Evolutionary conservation across 2,888 invertebrate species (phyloP).

Genomic region (Nipponacmea schrenckii): DNA sequence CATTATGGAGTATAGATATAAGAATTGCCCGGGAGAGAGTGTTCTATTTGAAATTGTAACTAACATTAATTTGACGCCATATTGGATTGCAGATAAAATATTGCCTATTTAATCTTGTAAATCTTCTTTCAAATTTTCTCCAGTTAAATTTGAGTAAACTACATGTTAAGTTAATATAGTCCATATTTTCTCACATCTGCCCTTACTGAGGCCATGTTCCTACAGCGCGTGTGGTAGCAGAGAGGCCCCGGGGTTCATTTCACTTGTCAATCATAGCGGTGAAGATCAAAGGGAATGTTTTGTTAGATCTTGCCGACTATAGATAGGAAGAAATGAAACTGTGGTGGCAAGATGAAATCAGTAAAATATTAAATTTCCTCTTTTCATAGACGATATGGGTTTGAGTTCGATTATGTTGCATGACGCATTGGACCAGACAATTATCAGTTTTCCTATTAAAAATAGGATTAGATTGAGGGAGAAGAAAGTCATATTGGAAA

Average conservation of each 20-base stretch:
- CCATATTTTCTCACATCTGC: constrained; percentile 7
- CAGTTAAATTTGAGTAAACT: not conserved
- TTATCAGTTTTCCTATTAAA: constrained; percentile 7
- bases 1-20: too few species aligned
- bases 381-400: constrained; percentile 6
- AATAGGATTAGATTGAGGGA: not conserved
- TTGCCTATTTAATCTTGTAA: not conserved
- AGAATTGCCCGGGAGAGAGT: too few species aligned
- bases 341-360: constrained; percentile 7
- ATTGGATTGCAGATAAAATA: too few species aligned
- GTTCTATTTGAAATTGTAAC: too few species aligned
- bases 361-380: constrained; percentile 8
- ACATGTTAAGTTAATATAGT: constrained; percentile 3
- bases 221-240: constrained; percentile 7
- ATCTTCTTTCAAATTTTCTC: not conserved
- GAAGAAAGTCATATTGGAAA: not conserved
- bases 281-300: not conserved
- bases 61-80: too few species aligned
- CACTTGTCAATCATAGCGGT: constrained; percentile 7
- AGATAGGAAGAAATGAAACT: constrained; percentile 9
- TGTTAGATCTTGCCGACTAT: constrained; percentile 8
- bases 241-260: constrained; percentile 9
- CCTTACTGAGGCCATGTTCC: constrained; percentile 3
- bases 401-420: constrained; percentile 1
- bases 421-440: constrained; percentile 8